Conservation (phyloP, 2,797 vertebrate genomes). For the Spinus pinus region DNA sequence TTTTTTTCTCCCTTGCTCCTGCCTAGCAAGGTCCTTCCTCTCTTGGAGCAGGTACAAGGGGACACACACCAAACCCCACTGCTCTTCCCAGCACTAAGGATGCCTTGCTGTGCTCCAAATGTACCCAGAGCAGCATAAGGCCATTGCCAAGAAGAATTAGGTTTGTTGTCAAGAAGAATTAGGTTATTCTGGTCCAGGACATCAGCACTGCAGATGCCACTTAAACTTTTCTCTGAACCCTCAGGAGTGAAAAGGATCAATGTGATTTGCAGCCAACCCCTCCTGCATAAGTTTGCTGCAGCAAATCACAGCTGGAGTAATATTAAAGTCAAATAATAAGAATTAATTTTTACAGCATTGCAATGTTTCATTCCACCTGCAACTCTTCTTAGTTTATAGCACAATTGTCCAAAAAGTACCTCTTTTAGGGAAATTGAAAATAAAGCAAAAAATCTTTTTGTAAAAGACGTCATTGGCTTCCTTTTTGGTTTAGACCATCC, state of each 20-base stretch:
- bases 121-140: not conserved
- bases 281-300: not conserved
- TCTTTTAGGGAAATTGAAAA: not conserved
- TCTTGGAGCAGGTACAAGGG: not conserved
- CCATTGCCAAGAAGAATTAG: not conserved
- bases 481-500: not conserved
- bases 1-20: not conserved
- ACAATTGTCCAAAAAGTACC: not conserved
- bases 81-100: not conserved
- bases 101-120: not conserved
- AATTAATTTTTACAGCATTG: not conserved
- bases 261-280: not conserved
- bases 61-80: not conserved
- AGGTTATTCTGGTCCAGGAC: not conserved
- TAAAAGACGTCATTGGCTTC: not conserved
- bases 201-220: not conserved
- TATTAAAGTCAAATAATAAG: not conserved
- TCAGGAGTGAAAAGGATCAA: not conserved
- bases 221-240: not conserved
- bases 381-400: not conserved
- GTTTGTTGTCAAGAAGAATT: not conserved
- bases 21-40: rapidly evolving
- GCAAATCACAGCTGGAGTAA: not conserved
- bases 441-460: not conserved
- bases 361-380: not conserved